phyloP scores from a whole-genome alignment of 2,113 vertebrate species.

The Pterocles burchelli region DNA sequence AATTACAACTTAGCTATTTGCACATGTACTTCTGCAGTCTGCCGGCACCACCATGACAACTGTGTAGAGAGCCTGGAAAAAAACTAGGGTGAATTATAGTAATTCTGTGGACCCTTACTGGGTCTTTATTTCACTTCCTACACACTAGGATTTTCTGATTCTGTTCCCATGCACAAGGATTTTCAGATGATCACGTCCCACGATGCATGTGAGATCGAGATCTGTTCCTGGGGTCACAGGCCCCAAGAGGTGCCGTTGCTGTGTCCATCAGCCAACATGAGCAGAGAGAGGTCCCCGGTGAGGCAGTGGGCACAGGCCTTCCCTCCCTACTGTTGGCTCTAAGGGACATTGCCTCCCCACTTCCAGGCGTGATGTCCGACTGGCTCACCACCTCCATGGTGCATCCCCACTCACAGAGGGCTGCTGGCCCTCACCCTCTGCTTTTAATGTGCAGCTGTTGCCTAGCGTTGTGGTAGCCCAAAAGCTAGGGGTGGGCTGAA shows the following conservation, averaged over 20 bases:
- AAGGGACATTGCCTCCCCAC: background rate
- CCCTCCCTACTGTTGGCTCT: background rate
- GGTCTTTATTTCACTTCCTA: conserved; percentile 10
- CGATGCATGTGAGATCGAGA: background rate
- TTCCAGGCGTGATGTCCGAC: background rate
- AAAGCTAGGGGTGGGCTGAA: background rate
- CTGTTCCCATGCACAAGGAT: background rate
- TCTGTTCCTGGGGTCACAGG: background rate
- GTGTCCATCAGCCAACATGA: rapidly evolving
- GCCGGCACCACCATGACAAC: conserved; percentile 36
- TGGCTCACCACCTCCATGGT: background rate
- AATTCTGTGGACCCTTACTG: conserved; percentile 7
- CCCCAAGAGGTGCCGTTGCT: background rate
- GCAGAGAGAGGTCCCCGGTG: background rate
- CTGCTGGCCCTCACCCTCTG: background rate
- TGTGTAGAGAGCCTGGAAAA: background rate
- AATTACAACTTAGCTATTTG: conserved; percentile 71
- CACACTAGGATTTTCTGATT: background rate
- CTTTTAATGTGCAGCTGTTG: background rate
- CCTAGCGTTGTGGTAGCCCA: background rate
- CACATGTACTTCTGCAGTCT: conserved; percentile 61
- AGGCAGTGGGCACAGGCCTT: background rate
- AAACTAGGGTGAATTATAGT: conserved; percentile 30
- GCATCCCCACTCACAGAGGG: background rate
- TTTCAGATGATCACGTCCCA: background rate